Percentiles rank a stretch among this genome's conserved stretches.
Conservation (phyloP, 2,888 invertebrate species). For the Drosophila neonasuta region DNA sequence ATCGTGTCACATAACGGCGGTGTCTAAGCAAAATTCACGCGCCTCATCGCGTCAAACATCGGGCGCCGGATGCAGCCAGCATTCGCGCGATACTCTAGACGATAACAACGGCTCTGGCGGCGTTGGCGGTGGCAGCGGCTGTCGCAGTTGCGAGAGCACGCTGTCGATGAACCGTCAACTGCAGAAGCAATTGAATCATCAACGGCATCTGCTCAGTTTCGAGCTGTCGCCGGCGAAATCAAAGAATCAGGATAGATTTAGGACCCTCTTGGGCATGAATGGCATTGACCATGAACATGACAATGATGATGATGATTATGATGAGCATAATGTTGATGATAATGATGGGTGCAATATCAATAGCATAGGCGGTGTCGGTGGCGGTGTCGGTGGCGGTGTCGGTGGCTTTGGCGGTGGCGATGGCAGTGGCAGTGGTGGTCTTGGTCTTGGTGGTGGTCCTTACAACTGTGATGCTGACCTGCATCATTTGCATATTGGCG, state of each 20-base stretch:
- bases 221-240: constrained; percentile 82
- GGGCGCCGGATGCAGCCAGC: constrained; percentile 80
- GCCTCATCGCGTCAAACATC: constrained; percentile 80
- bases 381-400: constrained; percentile 36
- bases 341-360: constrained; percentile 69
- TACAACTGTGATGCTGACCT: constrained; percentile 67
- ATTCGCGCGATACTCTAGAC: constrained; percentile 81
- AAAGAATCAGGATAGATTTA: constrained; percentile 82
- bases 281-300: constrained; percentile 80
- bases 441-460: constrained; percentile 41
- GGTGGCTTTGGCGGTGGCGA: constrained; percentile 27
- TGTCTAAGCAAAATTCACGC: constrained; percentile 82
- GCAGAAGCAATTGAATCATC: constrained; percentile 82
- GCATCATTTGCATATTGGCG: constrained; percentile 82
- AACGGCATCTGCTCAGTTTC: constrained; percentile 82
- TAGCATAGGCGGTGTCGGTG: constrained; percentile 48
- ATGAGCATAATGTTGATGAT: constrained; percentile 78
- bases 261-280: constrained; percentile 82
- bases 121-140: constrained; percentile 72
- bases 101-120: constrained; percentile 76
- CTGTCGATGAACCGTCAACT: constrained; percentile 82
- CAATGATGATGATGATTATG: constrained; percentile 78
- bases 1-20: constrained; percentile 90
- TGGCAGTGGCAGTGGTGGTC: constrained; percentile 37
- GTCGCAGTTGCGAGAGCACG: constrained; percentile 81